phyloP scores from a whole-genome alignment of 1,140 invertebrate species.

The Cydia amplana region DNA sequence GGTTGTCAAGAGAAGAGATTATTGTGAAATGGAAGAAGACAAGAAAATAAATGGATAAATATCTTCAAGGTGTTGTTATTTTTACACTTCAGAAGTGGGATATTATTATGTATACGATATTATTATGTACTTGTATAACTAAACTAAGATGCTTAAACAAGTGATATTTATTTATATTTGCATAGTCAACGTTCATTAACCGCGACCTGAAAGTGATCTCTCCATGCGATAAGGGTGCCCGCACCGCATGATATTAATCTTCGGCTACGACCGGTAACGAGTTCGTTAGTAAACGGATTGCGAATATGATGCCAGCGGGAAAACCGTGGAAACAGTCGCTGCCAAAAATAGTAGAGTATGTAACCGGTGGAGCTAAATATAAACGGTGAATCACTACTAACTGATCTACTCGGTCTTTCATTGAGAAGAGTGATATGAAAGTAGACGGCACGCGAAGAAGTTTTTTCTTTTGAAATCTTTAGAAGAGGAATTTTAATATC shows the following conservation, averaged over 20 bases:
- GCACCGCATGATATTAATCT: slow-evolving; percentile 46
- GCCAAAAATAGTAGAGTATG: slow-evolving; percentile 28
- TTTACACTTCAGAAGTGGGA: too few species aligned
- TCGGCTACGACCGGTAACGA: slow-evolving; percentile 42
- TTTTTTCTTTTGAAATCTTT: too few species aligned
- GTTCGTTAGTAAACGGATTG: slow-evolving; percentile 58
- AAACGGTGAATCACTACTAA: slow-evolving; percentile 1
- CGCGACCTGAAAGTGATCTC: slow-evolving; percentile 40
- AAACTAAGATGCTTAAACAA: not conserved
- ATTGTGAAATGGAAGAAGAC: too few species aligned
- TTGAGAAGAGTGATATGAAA: slow-evolving; percentile 9
- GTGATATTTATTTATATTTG: not conserved
- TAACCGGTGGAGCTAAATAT: not conserved
- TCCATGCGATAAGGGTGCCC: slow-evolving; percentile 42
- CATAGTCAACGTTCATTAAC: slow-evolving; percentile 48
- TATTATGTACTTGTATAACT: too few species aligned
- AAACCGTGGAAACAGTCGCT: slow-evolving; percentile 38
- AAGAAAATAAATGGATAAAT: too few species aligned
- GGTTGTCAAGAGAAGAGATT: too few species aligned
- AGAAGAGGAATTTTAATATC: too few species aligned
- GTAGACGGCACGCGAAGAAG: not conserved
- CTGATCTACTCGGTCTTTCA: not conserved
- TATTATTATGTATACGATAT: too few species aligned
- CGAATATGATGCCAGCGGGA: slow-evolving; percentile 32
- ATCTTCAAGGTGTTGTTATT: too few species aligned